These are phyloP conservation scores for Turritopsis dohrnii DNA, from an alignment of 30 jellyfish, hydroid and myxozoan species.

Conservation along the genomic window DNA sequence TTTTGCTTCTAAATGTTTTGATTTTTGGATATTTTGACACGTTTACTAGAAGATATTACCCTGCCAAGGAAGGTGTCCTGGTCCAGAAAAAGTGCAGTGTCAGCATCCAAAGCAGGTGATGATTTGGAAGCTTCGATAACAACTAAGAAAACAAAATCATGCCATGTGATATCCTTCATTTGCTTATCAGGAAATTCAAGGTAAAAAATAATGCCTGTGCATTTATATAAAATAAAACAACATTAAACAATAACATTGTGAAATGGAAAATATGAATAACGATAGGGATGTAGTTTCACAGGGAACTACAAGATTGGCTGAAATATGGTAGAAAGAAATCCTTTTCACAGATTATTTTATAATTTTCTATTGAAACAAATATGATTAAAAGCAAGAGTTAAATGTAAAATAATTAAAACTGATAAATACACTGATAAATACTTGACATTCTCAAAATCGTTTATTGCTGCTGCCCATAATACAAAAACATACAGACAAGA, in stretches of 20 bases:
- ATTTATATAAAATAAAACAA: no score
- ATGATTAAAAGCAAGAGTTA: neutral
- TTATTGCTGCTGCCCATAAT: neutral
- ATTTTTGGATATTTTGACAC: no score
- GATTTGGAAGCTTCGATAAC: conserved; percentile 53
- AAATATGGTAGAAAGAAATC: no score
- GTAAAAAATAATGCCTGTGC: no score
- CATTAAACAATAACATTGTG: no score
- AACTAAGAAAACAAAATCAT: conserved; percentile 33
- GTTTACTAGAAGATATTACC: no score
- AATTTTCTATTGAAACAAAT: no score
- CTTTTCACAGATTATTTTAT: no score
- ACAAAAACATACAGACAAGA: neutral
- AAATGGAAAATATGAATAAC: no score
- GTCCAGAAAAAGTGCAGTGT: conserved; percentile 44
- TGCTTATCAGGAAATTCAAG: neutral
- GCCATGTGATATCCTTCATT: neutral
- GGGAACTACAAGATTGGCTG: no score
- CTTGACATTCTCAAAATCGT: neutral
- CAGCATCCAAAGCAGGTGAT: conserved; percentile 74
- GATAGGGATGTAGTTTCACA: no score
- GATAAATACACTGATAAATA: neutral
- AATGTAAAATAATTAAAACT: neutral
- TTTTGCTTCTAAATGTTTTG: no score
- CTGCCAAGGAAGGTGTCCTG: conserved; percentile 61